Evolutionary conservation across 2,888 invertebrate genomes (phyloP), one percentile per base, ranked within the genome.

Genomic region (Eupelmus urozonus): DNA sequence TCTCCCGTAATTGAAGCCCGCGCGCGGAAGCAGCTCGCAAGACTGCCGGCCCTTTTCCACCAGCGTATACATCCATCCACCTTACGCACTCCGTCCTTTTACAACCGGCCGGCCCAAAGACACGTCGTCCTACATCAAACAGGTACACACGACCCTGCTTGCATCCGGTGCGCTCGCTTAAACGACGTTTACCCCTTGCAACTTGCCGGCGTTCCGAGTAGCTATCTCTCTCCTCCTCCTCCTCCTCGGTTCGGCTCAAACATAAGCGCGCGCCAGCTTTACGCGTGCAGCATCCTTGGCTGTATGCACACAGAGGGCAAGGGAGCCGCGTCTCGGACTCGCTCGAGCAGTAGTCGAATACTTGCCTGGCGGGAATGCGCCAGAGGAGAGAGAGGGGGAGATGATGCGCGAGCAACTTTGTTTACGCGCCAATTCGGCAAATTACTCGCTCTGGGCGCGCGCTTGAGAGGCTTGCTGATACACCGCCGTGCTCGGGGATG

Each of bases 111-210:
- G n/a, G 9, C 34, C 34, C 34, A 9, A 34, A 34, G 34, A 34
- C 34, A 9, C 34, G 9, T 34, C 34, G n/a, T n/a, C n/a, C n/a
- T n/a, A n/a, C n/a, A n/a, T n/a, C n/a, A n/a, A n/a, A n/a, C n/a
- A n/a, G n/a, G n/a, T n/a, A n/a, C n/a, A n/a, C n/a, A n/a, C n/a
- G n/a, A n/a, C n/a, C n/a, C n/a, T n/a, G n/a, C n/a, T n/a, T n/a
- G n/a, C n/a, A n/a, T n/a, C n/a, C n/a, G n/a, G n/a, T n/a, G n/a
- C n/a, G n/a, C n/a, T n/a, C n/a, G 45, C 27, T 29, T 20, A 59
- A 71, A 62, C 70, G 60, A 60, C 70, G 70, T 45, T 59, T 72
- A 75, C 75, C 67, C 71, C 75, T 59, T 63, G 78, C 75, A 80
- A 76, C 81, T 72, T 76, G 16, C 59, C 51, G 42, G 55, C 57